A percentile compares a stretch with the other conserved stretches of the same genome.
phyloP scores from a whole-genome alignment of 2,888 invertebrate genomes.

The Julus scanicus region DNA sequence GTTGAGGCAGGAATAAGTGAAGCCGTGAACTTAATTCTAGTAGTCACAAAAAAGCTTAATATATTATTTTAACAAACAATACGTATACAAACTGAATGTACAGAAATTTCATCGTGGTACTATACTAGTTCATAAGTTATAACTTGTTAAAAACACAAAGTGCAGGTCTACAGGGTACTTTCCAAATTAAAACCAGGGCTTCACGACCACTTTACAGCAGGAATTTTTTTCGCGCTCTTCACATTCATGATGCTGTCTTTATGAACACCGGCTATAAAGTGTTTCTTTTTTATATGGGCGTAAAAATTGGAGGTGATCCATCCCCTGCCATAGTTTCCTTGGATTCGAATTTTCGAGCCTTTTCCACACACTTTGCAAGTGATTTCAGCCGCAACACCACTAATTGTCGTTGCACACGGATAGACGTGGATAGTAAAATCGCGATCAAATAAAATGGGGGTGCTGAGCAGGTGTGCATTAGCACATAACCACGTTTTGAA shows the following conservation, averaged over 20 bases:
- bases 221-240: neutral
- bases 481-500: conserved; percentile 32
- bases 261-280: neutral
- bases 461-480: neutral
- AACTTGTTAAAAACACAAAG: no score
- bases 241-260: neutral
- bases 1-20: no score
- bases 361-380: conserved; percentile 42
- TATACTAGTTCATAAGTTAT: no score
- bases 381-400: neutral
- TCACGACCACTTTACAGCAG: neutral
- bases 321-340: neutral
- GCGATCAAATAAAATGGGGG: conserved; percentile 6
- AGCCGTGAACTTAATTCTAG: no score
- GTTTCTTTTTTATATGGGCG: conserved; percentile 32
- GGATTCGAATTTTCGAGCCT: neutral
- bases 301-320: conserved; percentile 35
- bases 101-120: no score
- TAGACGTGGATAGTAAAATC: conserved; percentile 28
- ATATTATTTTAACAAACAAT: no score
- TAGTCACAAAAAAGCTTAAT: no score
- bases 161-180: no score
- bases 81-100: no score
- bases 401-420: neutral
- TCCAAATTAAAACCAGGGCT: no score